Evolutionary conservation across 2,888 invertebrate species (phyloP).

Genomic region (Fabriciana adippe): DNA sequence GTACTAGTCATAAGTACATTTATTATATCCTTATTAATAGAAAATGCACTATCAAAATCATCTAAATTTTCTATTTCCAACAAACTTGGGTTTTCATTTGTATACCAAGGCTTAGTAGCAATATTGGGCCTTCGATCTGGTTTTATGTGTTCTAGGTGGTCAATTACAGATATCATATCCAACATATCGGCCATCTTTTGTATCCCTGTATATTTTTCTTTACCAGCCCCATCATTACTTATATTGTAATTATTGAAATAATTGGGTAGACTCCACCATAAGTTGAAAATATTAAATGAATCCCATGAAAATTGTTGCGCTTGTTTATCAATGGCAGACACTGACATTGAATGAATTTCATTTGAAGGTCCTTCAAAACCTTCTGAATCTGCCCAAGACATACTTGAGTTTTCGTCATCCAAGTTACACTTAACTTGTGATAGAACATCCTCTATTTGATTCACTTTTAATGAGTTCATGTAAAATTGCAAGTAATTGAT

Average conservation of each 20-base stretch:
- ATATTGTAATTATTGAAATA: conserved; percentile 41
- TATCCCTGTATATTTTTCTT: conserved; percentile 47
- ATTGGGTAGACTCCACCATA: conserved; percentile 70
- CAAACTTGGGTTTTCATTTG: conserved; percentile 60
- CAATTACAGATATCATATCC: conserved; percentile 70
- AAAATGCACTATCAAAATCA: conserved; percentile 51
- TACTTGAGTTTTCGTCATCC: conserved; percentile 68
- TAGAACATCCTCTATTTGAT: conserved; percentile 42
- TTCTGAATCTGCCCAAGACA: conserved; percentile 66
- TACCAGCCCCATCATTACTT: background rate
- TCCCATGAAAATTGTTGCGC: conserved; percentile 43
- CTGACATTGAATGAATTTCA: conserved; percentile 43
- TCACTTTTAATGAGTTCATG: conserved; percentile 67
- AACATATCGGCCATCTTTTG: conserved; percentile 56
- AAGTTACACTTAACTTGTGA: conserved; percentile 50
- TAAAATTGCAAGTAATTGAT: conserved; percentile 89
- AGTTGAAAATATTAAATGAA: conserved; percentile 52
- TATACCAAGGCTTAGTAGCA: conserved; percentile 60
- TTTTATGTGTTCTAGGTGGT: conserved; percentile 48
- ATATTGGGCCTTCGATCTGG: conserved; percentile 46
- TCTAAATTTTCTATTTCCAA: conserved; percentile 62
- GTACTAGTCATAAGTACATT: conserved; percentile 51
- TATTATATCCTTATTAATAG: conserved; percentile 56
- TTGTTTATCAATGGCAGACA: conserved; percentile 48
- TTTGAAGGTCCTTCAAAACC: conserved; percentile 45